These are phyloP conservation scores for Drosophila seguyi DNA, from an alignment of 1,140 invertebrate species.

Conservation along the genomic window DNA sequence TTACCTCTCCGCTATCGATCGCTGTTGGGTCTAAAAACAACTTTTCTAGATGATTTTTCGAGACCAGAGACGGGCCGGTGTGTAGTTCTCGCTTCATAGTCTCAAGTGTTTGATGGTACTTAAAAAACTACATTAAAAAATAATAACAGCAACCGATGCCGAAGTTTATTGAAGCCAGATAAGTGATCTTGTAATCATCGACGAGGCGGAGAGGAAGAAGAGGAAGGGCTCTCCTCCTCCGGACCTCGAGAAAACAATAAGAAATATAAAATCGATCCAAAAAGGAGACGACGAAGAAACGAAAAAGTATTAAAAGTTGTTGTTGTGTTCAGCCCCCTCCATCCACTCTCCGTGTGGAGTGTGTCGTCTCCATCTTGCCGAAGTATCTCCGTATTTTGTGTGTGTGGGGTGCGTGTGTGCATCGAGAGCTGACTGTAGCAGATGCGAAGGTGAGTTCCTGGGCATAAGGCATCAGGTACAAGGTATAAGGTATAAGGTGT, in stretches of 20 bases:
- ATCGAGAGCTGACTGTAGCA: constrained; percentile 44
- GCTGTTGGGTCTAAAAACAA: constrained; percentile 58
- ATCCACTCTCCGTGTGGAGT: constrained; percentile 33
- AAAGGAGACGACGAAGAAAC: constrained; percentile 49
- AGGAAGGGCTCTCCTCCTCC: constrained; percentile 18
- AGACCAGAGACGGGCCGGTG: constrained; percentile 4
- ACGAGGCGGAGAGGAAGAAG: constrained; percentile 9
- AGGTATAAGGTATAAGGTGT: constrained; percentile 66
- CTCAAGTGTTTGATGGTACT: constrained; percentile 83
- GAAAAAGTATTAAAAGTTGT: constrained; percentile 64
- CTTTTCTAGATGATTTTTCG: constrained; percentile 67
- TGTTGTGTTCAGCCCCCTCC: constrained; percentile 34
- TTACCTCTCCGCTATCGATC: constrained; percentile 56
- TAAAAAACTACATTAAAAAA: constrained; percentile 83
- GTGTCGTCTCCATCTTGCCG: constrained; percentile 32
- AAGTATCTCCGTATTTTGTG: constrained; percentile 17
- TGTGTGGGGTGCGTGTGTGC: constrained; percentile 56
- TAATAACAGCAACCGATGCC: constrained; percentile 77
- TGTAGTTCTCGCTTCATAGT: constrained; percentile 74
- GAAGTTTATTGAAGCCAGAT: constrained; percentile 80
- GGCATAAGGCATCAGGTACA: constrained; percentile 1
- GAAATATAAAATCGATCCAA: constrained; percentile 76
- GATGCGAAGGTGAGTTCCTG: constrained; percentile 23
- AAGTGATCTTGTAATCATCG: constrained; percentile 83
- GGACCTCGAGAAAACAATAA: constrained; percentile 67